Base-by-base conservation (phyloP, 2,113 vertebrate species). In the Corynorhinus townsendii region DNA sequence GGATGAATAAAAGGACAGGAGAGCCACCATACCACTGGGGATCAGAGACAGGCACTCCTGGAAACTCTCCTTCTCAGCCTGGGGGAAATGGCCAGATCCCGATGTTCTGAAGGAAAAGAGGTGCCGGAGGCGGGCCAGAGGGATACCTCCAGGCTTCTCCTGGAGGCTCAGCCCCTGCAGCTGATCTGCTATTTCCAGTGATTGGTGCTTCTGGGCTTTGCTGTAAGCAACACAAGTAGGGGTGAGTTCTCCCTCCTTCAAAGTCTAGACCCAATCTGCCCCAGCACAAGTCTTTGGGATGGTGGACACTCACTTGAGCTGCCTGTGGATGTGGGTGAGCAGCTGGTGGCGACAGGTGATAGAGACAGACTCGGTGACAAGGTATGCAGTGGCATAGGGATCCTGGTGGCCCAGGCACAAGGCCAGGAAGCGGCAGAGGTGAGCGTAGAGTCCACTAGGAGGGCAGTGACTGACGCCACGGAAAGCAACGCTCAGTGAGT, bases 341-440 rank as follows among this genome's bases (percentile, higher is more conserved):
- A 99, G 98, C 90, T 99, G 99, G 93, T 99, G 99, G 9, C 99
- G 98, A 40, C 98, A 97, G 38, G 99, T 99, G 97, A 99, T 86
- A 1, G 99, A 98, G 49, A 99, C 91, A 0, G 99, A 99, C 96
- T 99, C 98, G 0, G 97, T 95, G 56, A 99, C 98, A 2, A 99
- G 98, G 98, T 98, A 99, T 0, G 99, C 99, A 0, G 99, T 99
- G 80, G 98, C 96, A 38, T 97, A 30, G 1, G 98, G 98, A 45
- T 98, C 98, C 5, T 95, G 98, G 94, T 98, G 98, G 0, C 98
- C 98, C 45, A 96, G 96, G 72, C 99, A 98, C 72, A 99, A 96
- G 2, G 99, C 99, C 93, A 99, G 97, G 30, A 99, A 96, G 76
- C 96, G 97, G 92, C 99, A 99, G 69, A 99, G 89, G 19, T 94